Base-by-base conservation (phyloP, 2,888 invertebrate genomes). In the Tenthredo amoena region DNA sequence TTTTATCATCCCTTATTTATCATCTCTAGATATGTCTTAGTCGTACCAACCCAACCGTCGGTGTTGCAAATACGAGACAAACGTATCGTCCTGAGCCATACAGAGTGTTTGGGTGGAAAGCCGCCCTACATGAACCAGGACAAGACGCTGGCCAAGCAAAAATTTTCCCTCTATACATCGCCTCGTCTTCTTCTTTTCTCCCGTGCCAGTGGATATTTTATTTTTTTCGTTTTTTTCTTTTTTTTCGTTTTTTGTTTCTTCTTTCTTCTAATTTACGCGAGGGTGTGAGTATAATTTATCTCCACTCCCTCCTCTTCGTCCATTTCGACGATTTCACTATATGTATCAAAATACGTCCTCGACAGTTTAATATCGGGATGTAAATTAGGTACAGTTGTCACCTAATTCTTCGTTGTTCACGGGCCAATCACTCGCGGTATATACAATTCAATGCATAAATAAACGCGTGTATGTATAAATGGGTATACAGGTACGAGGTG, bases 41-140 rank as follows among this genome's bases (percentile, higher is more conserved):
- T 9, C 31, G 62, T 82, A 21, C 26, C 43, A 37, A 37, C 37
- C 7, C 6, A 12, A 18, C 2, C 47, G 21, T 50, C 34, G 34
- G 12, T 31, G 85, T 85, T 77, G 79, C 2, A 21, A 37, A 71
- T 79, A 87, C 89, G 87, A 85, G 89, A 87, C 90, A 90, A 89
- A 85, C 90, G 89, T 89, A 90, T 90, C 89, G 89, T 90, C 90
- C 90, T 90, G 90, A 90, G 89, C 89, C 90, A 90, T 90, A 90
- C 90, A 90, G 90, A 90, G 90, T 90, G 88, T 90, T 86, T 90
- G 89, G 89, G 88, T 89, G 87, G 84, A 84, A 89, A 90, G 89
- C 88, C 89, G 88, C 88, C 89, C 89, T 89, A 88, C 88, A 90
- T 89, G 89, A 90, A 90, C 88, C 90, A 89, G 89, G 88, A 89